Conservation (phyloP, 2,888 invertebrate genomes). For the Spodoptera picta region DNA sequence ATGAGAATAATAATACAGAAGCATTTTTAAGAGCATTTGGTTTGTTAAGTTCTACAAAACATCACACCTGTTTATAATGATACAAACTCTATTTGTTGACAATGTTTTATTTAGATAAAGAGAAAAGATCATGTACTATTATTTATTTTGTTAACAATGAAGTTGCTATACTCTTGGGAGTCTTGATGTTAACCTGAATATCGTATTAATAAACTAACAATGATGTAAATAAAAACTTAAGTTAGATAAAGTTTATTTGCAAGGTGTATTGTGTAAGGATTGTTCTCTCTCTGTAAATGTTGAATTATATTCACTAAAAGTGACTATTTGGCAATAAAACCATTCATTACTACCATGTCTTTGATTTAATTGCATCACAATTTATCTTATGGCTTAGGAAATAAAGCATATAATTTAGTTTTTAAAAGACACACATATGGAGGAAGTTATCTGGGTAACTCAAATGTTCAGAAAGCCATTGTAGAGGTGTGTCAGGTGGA, state of each 20-base stretch:
- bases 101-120: neutral
- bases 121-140: constrained; percentile 28
- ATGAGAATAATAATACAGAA: constrained; percentile 9
- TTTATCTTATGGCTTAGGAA: neutral
- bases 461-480: constrained; percentile 99
- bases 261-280: constrained; percentile 33
- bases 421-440: constrained; percentile 92
- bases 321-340: constrained; percentile 34
- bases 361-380: constrained; percentile 26
- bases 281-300: constrained; percentile 36
- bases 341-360: constrained; percentile 11
- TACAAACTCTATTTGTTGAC: neutral
- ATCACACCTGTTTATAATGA: constrained; percentile 1
- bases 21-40: constrained; percentile 14
- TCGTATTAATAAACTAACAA: constrained; percentile 4
- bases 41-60: constrained; percentile 1
- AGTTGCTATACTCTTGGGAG: neutral
- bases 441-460: constrained; percentile 99
- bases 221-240: constrained; percentile 38
- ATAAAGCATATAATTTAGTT: constrained; percentile 1
- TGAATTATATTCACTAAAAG: constrained; percentile 38
- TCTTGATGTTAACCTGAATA: constrained; percentile 3
- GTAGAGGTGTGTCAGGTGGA: constrained; percentile 96
- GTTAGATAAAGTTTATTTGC: constrained; percentile 35
- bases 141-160: constrained; percentile 1